phyloP scores from a whole-genome alignment of 2,797 vertebrate species.

The Helicolenus hilgendorfi region DNA sequence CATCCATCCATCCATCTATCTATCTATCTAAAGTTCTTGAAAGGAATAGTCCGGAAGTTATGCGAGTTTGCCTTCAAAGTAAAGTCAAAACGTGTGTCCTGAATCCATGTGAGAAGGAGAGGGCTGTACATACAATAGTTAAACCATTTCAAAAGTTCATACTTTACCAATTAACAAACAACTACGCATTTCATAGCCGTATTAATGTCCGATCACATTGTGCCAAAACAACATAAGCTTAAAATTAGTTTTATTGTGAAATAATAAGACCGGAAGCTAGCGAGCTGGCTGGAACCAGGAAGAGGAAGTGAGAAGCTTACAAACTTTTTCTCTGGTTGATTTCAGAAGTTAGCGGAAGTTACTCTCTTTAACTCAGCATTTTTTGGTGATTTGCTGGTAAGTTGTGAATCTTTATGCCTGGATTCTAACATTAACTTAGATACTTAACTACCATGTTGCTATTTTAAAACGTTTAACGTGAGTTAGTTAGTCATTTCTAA shows the following conservation, averaged over 20 bases:
- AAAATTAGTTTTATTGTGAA: constrained; percentile 19
- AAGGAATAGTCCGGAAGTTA: not conserved
- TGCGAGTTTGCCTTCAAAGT: not conserved
- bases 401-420: not conserved
- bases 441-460: accelerated
- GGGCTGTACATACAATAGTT: not conserved
- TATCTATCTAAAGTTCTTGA: not conserved
- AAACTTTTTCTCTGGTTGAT: not conserved
- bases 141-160: not conserved
- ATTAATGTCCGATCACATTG: not conserved
- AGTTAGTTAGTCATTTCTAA: not conserved
- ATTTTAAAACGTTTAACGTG: not conserved
- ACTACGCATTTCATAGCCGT: accelerated
- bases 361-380: accelerated
- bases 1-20: accelerated
- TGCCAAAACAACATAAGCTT: not conserved
- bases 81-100: not conserved
- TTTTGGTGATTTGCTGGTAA: constrained; percentile 2
- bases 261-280: not conserved
- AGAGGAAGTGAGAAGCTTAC: constrained; percentile 38
- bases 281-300: not conserved
- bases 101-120: accelerated
- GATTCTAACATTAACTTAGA: not conserved
- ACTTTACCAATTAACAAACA: not conserved
- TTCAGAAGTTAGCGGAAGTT: not conserved